A percentile compares a stretch with the other conserved stretches of the same genome.
Evolutionary conservation across 2,797 vertebrate species (phyloP).

Genomic region (Anguilla anguilla): DNA sequence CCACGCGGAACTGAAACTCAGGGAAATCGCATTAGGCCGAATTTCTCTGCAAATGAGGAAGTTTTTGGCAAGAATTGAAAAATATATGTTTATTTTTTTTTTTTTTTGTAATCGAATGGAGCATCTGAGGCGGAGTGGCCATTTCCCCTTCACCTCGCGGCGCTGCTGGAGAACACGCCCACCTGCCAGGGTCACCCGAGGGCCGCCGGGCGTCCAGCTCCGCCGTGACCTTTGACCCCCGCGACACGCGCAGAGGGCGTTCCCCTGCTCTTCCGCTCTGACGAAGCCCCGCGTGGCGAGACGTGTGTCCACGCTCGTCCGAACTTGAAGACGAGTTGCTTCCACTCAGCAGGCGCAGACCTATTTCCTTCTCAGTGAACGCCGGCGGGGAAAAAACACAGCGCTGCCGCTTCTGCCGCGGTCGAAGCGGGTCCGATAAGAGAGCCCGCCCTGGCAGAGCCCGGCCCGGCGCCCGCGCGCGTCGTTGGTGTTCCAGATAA

Average conservation of each 20-base stretch:
- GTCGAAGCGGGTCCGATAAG: background rate
- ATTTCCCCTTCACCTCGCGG: constrained; percentile 7
- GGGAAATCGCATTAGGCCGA: constrained; percentile 62
- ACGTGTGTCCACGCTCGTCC: background rate
- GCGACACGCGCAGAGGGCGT: background rate
- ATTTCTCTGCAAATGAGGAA: constrained; percentile 59
- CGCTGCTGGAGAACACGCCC: constrained; percentile 12
- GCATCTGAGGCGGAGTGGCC: constrained; percentile 42
- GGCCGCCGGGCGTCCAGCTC: background rate
- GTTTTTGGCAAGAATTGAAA: constrained; percentile 59
- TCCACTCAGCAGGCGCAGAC: background rate
- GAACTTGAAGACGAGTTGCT: background rate
- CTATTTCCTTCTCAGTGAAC: too few species aligned
- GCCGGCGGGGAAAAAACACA: background rate
- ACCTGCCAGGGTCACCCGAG: constrained; percentile 32
- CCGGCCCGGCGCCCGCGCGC: background rate
- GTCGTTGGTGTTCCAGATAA: constrained; percentile 19
- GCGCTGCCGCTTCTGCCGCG: too few species aligned
- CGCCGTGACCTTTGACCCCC: background rate
- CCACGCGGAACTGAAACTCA: constrained; percentile 70
- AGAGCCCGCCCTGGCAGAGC: background rate
- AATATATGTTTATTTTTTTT: constrained; percentile 42
- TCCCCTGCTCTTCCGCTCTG: background rate
- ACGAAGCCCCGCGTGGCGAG: background rate
- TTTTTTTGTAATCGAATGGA: constrained; percentile 59